These are phyloP conservation scores for Rhincodon typus DNA, from an alignment of 2,797 vertebrate genomes.

Conservation along the genomic window DNA sequence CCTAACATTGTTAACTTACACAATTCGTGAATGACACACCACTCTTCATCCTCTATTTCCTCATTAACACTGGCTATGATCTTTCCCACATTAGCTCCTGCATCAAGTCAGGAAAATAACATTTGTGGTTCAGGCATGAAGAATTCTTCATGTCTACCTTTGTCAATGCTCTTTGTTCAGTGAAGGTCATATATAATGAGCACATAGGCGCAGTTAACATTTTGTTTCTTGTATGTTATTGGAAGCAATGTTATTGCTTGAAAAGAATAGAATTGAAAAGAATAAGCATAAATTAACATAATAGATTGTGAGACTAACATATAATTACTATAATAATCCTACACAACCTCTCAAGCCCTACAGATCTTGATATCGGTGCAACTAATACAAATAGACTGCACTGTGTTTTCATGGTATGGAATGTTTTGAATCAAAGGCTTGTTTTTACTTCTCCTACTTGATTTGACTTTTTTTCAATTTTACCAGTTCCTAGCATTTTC, in stretches of 20 bases:
- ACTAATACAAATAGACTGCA: background rate
- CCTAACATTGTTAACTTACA: too few relatives aligned
- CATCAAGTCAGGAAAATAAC: background rate
- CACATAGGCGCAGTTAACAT: background rate
- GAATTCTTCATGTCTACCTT: background rate
- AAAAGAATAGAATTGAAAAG: background rate
- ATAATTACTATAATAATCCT: background rate
- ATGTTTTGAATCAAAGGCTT: background rate
- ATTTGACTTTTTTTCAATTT: background rate
- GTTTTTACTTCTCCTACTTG: background rate
- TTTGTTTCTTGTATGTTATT: background rate
- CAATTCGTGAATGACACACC: too few relatives aligned
- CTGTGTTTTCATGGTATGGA: background rate
- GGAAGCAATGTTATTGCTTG: background rate
- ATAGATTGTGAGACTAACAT: background rate
- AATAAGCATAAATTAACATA: background rate
- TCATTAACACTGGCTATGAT: too few relatives aligned
- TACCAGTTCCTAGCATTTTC: too few relatives aligned
- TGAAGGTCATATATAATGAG: background rate
- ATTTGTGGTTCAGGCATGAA: background rate
- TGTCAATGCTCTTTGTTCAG: too few relatives aligned
- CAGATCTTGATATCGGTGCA: background rate
- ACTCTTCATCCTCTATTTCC: too few relatives aligned
- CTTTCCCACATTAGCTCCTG: too few relatives aligned
- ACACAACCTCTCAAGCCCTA: background rate